These are phyloP conservation scores for Pheosia gnoma DNA, from an alignment of 2,888 invertebrate genomes.

Conservation along the genomic window DNA sequence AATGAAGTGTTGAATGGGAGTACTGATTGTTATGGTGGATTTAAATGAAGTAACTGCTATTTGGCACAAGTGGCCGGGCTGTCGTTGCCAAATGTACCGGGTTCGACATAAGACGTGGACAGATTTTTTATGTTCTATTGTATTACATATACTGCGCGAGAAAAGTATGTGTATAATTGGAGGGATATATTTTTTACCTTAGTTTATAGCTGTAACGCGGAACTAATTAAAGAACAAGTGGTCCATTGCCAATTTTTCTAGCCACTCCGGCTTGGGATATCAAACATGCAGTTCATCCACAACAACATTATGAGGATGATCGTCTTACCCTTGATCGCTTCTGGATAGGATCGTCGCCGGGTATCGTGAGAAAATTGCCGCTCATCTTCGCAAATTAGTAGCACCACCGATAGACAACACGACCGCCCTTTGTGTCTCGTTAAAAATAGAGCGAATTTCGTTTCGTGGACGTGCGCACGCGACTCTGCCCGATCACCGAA, in stretches of 20 bases:
- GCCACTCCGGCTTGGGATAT: background rate
- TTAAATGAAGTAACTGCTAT: slow-evolving; percentile 21
- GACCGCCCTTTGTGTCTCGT: slow-evolving; percentile 44
- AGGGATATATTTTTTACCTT: background rate
- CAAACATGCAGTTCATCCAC: slow-evolving; percentile 14
- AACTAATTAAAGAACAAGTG: too few relatives aligned
- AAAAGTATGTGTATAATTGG: slow-evolving; percentile 11
- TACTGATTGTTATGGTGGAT: slow-evolving; percentile 18
- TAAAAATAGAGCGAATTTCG: slow-evolving; percentile 46
- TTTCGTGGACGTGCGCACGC: slow-evolving; percentile 67
- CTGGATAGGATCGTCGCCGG: slow-evolving; percentile 72
- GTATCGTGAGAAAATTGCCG: slow-evolving; percentile 78
- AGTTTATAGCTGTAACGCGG: too few relatives aligned
- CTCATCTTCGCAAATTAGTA: slow-evolving; percentile 70
- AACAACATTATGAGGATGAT: slow-evolving; percentile 22
- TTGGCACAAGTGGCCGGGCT: slow-evolving; percentile 28
- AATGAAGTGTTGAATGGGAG: slow-evolving; percentile 26
- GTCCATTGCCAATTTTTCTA: too few relatives aligned
- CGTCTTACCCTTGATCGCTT: slow-evolving; percentile 73
- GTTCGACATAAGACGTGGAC: slow-evolving; percentile 26
- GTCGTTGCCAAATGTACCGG: slow-evolving; percentile 37
- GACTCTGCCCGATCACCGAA: slow-evolving; percentile 59
- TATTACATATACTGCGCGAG: slow-evolving; percentile 15
- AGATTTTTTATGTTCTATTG: slow-evolving; percentile 33
- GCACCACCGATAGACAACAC: slow-evolving; percentile 45